These are phyloP conservation scores for Alauda arvensis DNA, from an alignment of 2,797 vertebrate species.

Conservation along the genomic window DNA sequence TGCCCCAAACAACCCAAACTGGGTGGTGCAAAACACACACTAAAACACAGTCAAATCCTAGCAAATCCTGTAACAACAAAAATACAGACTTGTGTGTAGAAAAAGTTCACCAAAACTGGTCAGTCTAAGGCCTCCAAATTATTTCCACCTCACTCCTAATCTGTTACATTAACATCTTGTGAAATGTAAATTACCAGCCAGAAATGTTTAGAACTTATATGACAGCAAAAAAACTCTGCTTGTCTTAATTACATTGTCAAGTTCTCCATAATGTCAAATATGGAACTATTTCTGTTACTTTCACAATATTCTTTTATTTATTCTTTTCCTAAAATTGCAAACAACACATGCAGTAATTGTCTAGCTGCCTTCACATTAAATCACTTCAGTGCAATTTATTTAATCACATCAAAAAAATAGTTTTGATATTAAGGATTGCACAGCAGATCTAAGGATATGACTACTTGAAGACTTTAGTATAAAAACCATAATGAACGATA, in stretches of 20 bases:
- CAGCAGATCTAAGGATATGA: background rate
- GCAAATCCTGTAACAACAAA: background rate
- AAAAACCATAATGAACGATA: background rate
- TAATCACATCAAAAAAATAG: background rate
- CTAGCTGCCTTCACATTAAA: background rate
- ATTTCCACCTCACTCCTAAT: background rate
- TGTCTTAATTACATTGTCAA: background rate
- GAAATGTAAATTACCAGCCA: background rate
- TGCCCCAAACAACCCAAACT: background rate
- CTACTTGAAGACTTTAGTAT: background rate
- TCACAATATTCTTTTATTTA: background rate
- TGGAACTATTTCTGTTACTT: background rate
- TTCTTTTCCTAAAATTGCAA: background rate
- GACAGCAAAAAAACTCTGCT: background rate
- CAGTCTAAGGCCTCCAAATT: background rate
- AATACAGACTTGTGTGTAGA: background rate
- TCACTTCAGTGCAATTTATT: background rate
- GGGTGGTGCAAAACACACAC: background rate
- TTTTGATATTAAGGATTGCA: background rate
- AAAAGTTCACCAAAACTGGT: background rate
- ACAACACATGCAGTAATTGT: background rate
- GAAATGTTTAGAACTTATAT: background rate
- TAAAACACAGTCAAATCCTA: background rate
- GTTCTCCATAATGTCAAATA: background rate
- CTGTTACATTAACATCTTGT: background rate